Base-by-base conservation (phyloP, 2,113 vertebrate species). In the Mormyrus iriodes region DNA sequence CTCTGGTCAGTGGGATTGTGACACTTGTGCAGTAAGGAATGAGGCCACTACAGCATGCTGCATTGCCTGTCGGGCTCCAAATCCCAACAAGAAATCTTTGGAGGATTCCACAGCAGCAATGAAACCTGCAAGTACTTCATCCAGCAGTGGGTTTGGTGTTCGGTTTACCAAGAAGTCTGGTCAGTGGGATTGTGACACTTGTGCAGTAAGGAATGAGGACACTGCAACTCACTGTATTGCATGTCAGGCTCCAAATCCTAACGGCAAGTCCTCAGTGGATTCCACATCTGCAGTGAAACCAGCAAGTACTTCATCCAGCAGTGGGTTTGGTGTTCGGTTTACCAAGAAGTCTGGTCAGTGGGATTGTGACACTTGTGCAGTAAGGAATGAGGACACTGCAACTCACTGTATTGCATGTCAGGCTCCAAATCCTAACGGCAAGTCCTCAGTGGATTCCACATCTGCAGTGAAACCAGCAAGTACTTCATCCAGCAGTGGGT, bases 171-270 rank as follows among this genome's bases (percentile, higher is more conserved):
- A 95, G 91, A 98, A 96, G 61, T 95, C 95, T 88, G 97, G 95
- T 9, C 92, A 97, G 46, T 98, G 97, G 97, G 96, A 98, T 55
- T 98, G 97, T 91, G 92, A 85, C 87, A 89, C 87, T 0, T 96
- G 96, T 86, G 93, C 82, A 7, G 91, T 94, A 88, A 93, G 21
- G 21, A 99, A 98, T 92, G 96, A 98, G 85, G 93, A 92, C 46
- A 94, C 93, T 12, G 90, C 93, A 88, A 3, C 82, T 48, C 93
- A 93, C 10, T 98, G 96, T 86, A 61, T 46, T 88, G 91, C 96
- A 49, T 98, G 97, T 94, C 88, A 95, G 39, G 83, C 90, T 88
- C 94, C 94, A 31, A 94, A 92, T 88, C 90, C 94, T 51, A 49
- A 84, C 53, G 93, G 93, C 35, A 49, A 76, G 88, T 91, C 58